Percentiles rank a stretch among this genome's conserved stretches.
Evolutionary conservation across 2,113 vertebrate species (phyloP).

Genomic region (Zeus faber): DNA sequence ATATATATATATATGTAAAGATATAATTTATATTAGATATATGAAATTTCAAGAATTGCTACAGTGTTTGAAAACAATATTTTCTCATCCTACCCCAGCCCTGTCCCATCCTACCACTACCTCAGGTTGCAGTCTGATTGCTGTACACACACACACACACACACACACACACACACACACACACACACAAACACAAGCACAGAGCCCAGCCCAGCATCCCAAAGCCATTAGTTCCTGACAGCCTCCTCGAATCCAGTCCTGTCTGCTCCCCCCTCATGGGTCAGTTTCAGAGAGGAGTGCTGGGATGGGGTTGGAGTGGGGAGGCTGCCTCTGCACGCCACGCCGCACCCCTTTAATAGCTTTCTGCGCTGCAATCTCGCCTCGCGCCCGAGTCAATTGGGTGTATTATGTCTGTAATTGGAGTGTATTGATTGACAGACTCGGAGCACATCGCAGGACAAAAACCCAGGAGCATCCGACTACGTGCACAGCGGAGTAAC

Average conservation of each 20-base stretch:
- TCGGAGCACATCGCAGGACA: slow-evolving; percentile 49
- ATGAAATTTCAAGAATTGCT: too few species aligned
- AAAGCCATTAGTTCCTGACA: slow-evolving; percentile 70
- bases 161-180: neutral
- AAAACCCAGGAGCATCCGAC: slow-evolving; percentile 39
- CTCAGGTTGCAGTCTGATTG: too few species aligned
- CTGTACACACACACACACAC: neutral
- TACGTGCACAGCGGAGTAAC: too few species aligned
- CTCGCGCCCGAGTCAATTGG: slow-evolving; percentile 64
- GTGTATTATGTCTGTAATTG: slow-evolving; percentile 74
- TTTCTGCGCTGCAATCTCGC: slow-evolving; percentile 64
- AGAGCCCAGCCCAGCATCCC: slow-evolving; percentile 61
- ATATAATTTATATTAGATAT: too few species aligned
- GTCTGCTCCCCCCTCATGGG: slow-evolving; percentile 19
- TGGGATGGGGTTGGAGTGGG: slow-evolving; percentile 23
- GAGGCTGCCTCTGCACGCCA: slow-evolving; percentile 46
- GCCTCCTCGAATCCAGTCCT: slow-evolving; percentile 58
- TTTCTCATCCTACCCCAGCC: too few species aligned
- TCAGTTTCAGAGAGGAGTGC: neutral
- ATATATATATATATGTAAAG: too few species aligned
- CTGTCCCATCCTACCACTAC: too few species aligned
- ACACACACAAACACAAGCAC: slow-evolving; percentile 6
- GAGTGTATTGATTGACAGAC: slow-evolving; percentile 71
- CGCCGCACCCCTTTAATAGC: slow-evolving; percentile 67
- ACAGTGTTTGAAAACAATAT: too few species aligned